phyloP scores from a whole-genome alignment of 64 coral and sea anemone species.

The Stylophora pistillata region DNA sequence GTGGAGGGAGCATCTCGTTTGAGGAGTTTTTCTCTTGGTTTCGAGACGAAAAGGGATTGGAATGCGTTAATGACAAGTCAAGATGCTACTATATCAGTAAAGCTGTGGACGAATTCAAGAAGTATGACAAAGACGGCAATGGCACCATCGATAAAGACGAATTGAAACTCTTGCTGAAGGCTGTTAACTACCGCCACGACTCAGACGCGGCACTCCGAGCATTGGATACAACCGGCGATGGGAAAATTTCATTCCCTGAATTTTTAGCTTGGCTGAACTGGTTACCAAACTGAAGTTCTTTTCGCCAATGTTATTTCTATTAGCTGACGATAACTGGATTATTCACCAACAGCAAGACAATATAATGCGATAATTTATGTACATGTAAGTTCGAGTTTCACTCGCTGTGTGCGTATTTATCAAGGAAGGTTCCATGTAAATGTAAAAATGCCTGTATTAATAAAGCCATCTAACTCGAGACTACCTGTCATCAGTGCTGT shows the following conservation, averaged over 20 bases:
- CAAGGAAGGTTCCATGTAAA: neutral
- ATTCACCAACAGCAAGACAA: no score
- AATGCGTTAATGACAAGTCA: conserved; percentile 46
- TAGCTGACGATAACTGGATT: no score
- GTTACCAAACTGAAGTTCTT: conserved; percentile 47
- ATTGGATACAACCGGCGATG: conserved; percentile 82
- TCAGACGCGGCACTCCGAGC: conserved; percentile 50
- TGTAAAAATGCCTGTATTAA: no score
- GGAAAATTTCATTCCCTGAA: conserved; percentile 88
- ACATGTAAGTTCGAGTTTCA: no score
- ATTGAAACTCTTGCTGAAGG: conserved; percentile 65
- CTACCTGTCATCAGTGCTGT: no score
- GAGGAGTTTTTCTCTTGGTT: conserved; percentile 80
- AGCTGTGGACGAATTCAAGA: conserved; percentile 86
- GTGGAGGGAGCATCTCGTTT: conserved; percentile 61
- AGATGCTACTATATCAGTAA: conserved; percentile 69
- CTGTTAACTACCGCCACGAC: conserved; percentile 14
- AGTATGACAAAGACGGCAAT: conserved; percentile 78
- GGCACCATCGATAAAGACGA: conserved; percentile 85
- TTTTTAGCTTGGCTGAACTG: conserved; percentile 94
- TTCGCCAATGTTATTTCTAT: no score
- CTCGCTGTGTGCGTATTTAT: no score
- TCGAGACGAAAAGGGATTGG: conserved; percentile 48
- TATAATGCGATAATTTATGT: no score
- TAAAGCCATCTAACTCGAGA: no score